Base-by-base conservation (phyloP, 2,113 vertebrate genomes). In the Hepsetus odoe region DNA sequence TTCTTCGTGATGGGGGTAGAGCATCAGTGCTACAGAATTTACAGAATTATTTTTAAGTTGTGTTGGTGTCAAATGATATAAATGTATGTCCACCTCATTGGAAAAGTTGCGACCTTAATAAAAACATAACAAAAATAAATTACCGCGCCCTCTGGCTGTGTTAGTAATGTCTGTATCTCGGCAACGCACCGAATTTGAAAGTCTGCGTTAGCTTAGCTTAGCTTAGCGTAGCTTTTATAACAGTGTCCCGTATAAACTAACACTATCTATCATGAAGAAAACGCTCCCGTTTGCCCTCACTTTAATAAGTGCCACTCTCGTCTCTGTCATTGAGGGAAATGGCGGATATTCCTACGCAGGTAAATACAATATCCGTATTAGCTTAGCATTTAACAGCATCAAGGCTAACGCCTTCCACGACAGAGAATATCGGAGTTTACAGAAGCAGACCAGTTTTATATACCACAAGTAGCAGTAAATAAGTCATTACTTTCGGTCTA, bases 121-220 rank as follows among this genome's bases (percentile, higher is more conserved):
- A 33, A 10, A 33, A 12, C 18, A 7, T 2, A 28, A 14, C 58
- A 68, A 46, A 0, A 2, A 42, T 32, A 6, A 20, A 7, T 2
- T 8, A 14, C n/a, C 67, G 28, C 46, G 18, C 8, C 24, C 33
- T 80, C 74, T 44, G 42, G 11, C 2, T 56, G 44, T 24, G 40
- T 58, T 80, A 77, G 69, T 74, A 9, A 40, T n/a, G 82, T 38
- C 82, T 83, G 51, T 32, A 11, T 12, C 28, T 20, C 7, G 2
- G 35, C 46, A 38, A 6, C 24, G 58, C 80, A 74, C 83, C 22
- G 77, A 82, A 81, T 88, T 85, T 87, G 80, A 87, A 87, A 85
- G 24, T 35, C 61, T 32, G 44, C 28, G 67, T 58, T 76, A 33
- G 35, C n/a, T 33, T 28, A 72, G 44, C 44, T 65, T 72, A 49